Base-by-base conservation (phyloP, 2,797 vertebrate species). In the Muscicapa comitata region DNA sequence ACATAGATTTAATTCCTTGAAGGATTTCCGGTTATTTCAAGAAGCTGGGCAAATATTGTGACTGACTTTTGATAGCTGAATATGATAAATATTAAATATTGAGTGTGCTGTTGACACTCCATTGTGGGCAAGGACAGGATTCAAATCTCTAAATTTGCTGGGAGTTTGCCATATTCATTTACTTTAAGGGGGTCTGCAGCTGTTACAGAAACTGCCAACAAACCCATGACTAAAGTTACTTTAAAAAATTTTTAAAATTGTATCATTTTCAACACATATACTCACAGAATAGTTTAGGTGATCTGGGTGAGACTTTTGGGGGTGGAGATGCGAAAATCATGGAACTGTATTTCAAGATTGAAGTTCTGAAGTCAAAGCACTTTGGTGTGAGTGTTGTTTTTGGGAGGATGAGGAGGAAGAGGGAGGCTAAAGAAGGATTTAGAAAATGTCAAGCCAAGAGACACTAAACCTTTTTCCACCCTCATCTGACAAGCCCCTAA, bases 181-280 rank as follows among this genome's bases (percentile, higher is more conserved):
- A 18, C 17, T 76, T 62, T 23, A 18, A 31, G 17, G 42, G 18
- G 3, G 23, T n/a, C 29, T 66, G 65, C 7, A 12, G 13, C 4
- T 3, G 29, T 17, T 13, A 47, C 31, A 26, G 35, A 61, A 54
- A 21, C 29, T 33, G 48, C 0, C 0, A 62, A 42, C 55, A 48
- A 70, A 35, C 14, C 14, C 63, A 14, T 1, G 13, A 10, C 17
- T 17, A 8, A 21, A 76, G 9, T 47, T 8, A 13, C n/a, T 59
- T 43, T 1, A 15, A 24, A 42, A 26, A 15, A 0, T 7, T 15
- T n/a, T 0, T 4, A 7, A 25, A 54, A 7, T 54, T 54, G 8
- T 70, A 16, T 31, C 4, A 26, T 70, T 77, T 70, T 31, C 48
- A 31, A 48, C 3, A 4, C 25, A 21, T 10, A 14, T 11, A 8